Percentiles rank a stretch among this genome's conserved stretches.
Evolutionary conservation across 2,113 vertebrate species (phyloP).

Genomic region (Fregetta grallaria): DNA sequence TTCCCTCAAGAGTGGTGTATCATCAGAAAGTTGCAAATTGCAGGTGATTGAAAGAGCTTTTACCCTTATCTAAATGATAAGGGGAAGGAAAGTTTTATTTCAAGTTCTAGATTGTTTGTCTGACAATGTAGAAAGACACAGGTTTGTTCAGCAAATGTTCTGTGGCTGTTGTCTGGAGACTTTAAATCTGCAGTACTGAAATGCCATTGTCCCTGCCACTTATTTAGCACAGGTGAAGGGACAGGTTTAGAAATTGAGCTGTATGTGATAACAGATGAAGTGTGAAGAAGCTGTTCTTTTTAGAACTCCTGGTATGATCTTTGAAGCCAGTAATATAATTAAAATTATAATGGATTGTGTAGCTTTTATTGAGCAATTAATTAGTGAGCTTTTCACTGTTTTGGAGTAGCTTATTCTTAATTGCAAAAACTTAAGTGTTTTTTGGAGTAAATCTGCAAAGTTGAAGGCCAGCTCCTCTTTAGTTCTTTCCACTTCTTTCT

Average conservation of each 20-base stretch:
- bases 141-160: neutral
- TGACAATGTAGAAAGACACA: neutral
- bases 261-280: neutral
- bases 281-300: conserved; percentile 24
- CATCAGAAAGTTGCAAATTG: neutral
- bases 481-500: neutral
- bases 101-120: neutral
- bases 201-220: neutral
- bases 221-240: neutral
- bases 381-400: neutral
- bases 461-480: neutral
- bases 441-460: neutral
- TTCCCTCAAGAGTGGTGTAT: accelerated
- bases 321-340: conserved; percentile 24
- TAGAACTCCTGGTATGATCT: neutral
- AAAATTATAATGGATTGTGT: neutral
- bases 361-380: neutral
- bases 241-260: neutral
- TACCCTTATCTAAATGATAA: neutral
- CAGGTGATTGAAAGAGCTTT: neutral
- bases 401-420: neutral
- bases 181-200: neutral
- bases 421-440: neutral
- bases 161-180: neutral
- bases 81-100: neutral